phyloP scores from a whole-genome alignment of 1,140 invertebrate species.

The Drosophila kepulauana region DNA sequence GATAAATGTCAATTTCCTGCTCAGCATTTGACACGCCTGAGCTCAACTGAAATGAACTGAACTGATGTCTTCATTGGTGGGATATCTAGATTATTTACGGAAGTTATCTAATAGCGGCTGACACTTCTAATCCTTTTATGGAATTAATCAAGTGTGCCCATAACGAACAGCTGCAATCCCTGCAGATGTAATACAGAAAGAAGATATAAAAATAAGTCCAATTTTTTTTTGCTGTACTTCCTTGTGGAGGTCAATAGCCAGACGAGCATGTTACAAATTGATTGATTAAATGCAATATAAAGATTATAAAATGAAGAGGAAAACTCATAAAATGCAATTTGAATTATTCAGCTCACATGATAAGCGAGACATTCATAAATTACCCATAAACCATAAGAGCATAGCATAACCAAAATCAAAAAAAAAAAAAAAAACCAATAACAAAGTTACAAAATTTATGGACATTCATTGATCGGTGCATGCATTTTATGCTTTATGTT shows the following conservation, averaged over 20 bases:
- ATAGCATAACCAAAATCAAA: slow-evolving; percentile 31
- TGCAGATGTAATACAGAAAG: slow-evolving; percentile 33
- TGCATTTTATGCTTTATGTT: slow-evolving; percentile 77
- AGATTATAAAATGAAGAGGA: slow-evolving; percentile 48
- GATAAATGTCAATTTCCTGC: slow-evolving; percentile 84
- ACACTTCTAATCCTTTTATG: slow-evolving; percentile 78
- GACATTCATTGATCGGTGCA: slow-evolving; percentile 72
- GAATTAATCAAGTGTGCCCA: slow-evolving; percentile 82
- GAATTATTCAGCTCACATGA: slow-evolving; percentile 75
- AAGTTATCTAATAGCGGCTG: slow-evolving; percentile 74
- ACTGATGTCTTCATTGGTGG: slow-evolving; percentile 58
- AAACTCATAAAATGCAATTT: slow-evolving; percentile 57
- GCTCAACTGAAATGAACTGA: slow-evolving; percentile 12
- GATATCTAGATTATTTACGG: slow-evolving; percentile 62
- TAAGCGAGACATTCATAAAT: slow-evolving; percentile 77
- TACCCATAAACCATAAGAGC: slow-evolving; percentile 69
- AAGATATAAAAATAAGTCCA: not conserved
- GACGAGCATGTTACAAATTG: slow-evolving; percentile 51
- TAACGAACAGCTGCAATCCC: slow-evolving; percentile 55
- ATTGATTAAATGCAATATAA: slow-evolving; percentile 53
- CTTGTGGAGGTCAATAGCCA: slow-evolving; percentile 41
- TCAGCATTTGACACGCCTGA: slow-evolving; percentile 80
- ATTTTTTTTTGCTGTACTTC: not conserved
- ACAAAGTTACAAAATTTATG: slow-evolving; percentile 63
- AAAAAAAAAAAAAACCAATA: slow-evolving; percentile 33